A percentile compares a stretch with the other conserved stretches of the same genome.
Conservation (phyloP, 2,888 invertebrate genomes). For the Diplazon laetatorius region DNA sequence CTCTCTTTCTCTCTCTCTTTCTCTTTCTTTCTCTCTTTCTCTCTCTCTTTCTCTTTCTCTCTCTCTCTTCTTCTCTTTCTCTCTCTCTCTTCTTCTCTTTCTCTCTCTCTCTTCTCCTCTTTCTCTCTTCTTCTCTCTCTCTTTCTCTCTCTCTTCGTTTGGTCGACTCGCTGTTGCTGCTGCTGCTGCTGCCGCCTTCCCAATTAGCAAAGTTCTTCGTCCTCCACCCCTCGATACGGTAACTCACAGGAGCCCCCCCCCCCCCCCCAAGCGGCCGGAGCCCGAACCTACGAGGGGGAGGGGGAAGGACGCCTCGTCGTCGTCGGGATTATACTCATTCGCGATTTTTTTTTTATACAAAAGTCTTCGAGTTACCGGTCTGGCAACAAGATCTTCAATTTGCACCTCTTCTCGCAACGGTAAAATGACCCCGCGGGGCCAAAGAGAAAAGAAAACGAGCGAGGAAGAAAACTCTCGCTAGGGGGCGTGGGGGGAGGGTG, state of each 20-base stretch:
- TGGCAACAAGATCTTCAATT: conserved; percentile 61
- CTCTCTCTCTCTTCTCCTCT: too few species aligned
- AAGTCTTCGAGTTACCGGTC: conserved; percentile 64
- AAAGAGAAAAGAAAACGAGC: conserved; percentile 30
- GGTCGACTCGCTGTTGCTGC: conserved; percentile 39
- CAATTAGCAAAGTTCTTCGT: conserved; percentile 65
- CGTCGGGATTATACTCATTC: conserved; percentile 38
- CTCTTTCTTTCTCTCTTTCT: too few species aligned
- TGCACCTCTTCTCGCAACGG: conserved; percentile 62
- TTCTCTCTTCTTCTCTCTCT: too few species aligned
- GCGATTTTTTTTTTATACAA: conserved; percentile 63
- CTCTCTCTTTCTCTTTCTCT: too few species aligned
- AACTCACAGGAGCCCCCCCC: conserved; percentile 43
- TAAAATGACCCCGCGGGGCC: conserved; percentile 54
- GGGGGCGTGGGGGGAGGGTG: too few species aligned
- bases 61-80: too few species aligned
- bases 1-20: too few species aligned
- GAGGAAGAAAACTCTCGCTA: background rate
- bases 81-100: too few species aligned
- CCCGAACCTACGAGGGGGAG: conserved; percentile 12
- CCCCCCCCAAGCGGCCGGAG: conserved; percentile 13
- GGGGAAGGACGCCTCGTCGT: conserved; percentile 7
- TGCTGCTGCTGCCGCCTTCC: conserved; percentile 50
- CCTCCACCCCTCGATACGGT: conserved; percentile 37
- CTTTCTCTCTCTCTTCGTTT: conserved; percentile 47